A percentile compares a stretch with the other conserved stretches of the same genome.
These are phyloP conservation scores for Stichodactyla mertensii DNA, from an alignment of 64 coral and sea anemone genomes.

Conservation along the genomic window DNA sequence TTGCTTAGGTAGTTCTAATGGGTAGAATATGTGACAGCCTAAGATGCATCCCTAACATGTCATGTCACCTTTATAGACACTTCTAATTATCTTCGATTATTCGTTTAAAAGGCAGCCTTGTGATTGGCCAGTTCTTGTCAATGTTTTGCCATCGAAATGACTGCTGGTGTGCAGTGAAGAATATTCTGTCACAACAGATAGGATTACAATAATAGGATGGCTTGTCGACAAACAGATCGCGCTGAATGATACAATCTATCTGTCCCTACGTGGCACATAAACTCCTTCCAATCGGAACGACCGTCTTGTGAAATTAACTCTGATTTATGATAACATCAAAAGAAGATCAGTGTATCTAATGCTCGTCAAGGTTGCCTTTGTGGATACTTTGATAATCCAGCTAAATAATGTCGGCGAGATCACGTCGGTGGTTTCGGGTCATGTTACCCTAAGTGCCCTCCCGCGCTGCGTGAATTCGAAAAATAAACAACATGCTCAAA, in stretches of 20 bases:
- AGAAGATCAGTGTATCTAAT: not conserved
- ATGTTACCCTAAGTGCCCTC: conserved; percentile 22
- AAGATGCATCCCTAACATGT: not conserved
- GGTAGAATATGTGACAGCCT: not conserved
- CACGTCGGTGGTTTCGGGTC: not conserved
- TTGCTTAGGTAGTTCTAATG: not conserved
- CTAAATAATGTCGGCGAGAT: conserved; percentile 6
- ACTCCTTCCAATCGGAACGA: not conserved
- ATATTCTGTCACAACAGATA: not conserved
- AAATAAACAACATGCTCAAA: not conserved
- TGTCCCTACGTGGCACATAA: not conserved
- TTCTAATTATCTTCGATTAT: not conserved
- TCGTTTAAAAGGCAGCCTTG: not conserved
- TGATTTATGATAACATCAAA: not conserved
- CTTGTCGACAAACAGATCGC: conserved; percentile 3
- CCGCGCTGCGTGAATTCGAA: conserved; percentile 2
- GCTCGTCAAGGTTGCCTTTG: not conserved
- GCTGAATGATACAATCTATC: not conserved
- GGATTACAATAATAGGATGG: conserved; percentile 15
- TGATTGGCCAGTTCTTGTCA: conserved; percentile 5
- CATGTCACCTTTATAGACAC: not conserved
- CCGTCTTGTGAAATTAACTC: not conserved
- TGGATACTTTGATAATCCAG: not conserved
- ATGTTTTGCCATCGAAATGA: not conserved
- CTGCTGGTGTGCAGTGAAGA: not conserved